Conservation (phyloP, 2,888 invertebrate species). For the Melanostoma mellinum region DNA sequence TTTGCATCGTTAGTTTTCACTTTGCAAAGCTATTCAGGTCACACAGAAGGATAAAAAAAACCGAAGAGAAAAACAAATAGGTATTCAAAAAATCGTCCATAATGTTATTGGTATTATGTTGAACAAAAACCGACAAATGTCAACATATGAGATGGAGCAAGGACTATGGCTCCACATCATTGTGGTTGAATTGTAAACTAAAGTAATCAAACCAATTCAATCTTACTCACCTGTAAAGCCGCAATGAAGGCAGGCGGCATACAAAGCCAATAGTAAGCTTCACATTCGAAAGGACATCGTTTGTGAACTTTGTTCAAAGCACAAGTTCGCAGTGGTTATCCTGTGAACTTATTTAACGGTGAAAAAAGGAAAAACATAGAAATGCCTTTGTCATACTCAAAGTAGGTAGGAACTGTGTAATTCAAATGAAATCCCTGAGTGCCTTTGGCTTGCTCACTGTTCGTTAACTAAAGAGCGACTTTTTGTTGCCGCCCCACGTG, state of each 20-base stretch:
- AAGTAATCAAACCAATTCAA: conserved; percentile 50
- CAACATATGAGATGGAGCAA: conserved; percentile 2
- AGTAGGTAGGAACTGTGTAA: conserved; percentile 14
- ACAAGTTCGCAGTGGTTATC: conserved; percentile 5
- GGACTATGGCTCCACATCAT: conserved; percentile 20
- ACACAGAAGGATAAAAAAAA: not conserved
- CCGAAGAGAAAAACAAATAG: not conserved
- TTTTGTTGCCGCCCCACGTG: conserved; percentile 10
- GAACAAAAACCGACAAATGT: conserved; percentile 26
- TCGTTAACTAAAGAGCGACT: conserved; percentile 27
- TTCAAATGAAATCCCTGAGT: conserved; percentile 32
- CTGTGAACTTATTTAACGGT: conserved; percentile 12
- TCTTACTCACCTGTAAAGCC: conserved; percentile 54
- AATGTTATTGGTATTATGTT: conserved; percentile 1
- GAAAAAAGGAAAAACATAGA: conserved; percentile 36
- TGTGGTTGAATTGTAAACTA: conserved; percentile 53
- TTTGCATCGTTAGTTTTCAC: conserved; percentile 56
- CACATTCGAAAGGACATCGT: conserved; percentile 3
- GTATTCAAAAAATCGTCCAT: conserved; percentile 24
- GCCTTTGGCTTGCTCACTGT: conserved; percentile 11
- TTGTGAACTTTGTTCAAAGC: not conserved
- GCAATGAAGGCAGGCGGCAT: not conserved
- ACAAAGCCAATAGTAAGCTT: not conserved
- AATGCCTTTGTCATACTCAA: conserved; percentile 40
- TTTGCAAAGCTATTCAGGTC: conserved; percentile 37